These are phyloP conservation scores for Aphelenchoides avenae DNA, from an alignment of 1,140 invertebrate species.

Conservation along the genomic window DNA sequence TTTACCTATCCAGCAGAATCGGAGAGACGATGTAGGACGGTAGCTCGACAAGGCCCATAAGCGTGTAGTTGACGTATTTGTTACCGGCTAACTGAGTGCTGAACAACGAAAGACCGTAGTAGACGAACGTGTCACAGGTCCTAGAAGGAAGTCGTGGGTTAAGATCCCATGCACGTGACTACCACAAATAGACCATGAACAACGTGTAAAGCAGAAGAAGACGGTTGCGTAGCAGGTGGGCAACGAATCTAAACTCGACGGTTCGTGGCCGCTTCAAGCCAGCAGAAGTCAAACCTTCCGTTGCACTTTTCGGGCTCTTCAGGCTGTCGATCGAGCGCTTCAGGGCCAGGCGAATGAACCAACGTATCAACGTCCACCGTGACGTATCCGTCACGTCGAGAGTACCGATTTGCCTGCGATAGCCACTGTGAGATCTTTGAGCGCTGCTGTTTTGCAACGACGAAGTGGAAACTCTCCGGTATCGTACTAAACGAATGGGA, in stretches of 20 bases:
- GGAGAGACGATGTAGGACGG: conserved; percentile 51
- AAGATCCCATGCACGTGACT: not conserved
- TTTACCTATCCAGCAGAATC: conserved; percentile 36
- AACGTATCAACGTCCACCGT: not conserved
- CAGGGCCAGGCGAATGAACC: not conserved
- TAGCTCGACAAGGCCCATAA: conserved; percentile 58
- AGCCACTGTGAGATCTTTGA: conserved; percentile 20
- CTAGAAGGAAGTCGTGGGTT: conserved; percentile 11
- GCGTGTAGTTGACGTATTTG: conserved; percentile 59
- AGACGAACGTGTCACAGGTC: conserved; percentile 57
- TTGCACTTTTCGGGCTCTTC: conserved; percentile 6
- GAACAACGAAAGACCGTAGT: conserved; percentile 60
- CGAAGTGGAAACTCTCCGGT: conserved; percentile 38
- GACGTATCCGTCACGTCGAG: not conserved
- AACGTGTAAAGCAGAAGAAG: conserved; percentile 20
- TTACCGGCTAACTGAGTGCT: conserved; percentile 57
- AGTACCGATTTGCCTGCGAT: conserved; percentile 19
- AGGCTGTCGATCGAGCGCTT: not conserved
- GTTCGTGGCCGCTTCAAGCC: not conserved
- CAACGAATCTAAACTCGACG: conserved; percentile 10
- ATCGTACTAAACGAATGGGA: conserved; percentile 22
- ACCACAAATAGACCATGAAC: conserved; percentile 28
- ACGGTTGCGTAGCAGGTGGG: conserved; percentile 6
- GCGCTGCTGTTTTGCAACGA: conserved; percentile 8
- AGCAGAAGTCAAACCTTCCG: conserved; percentile 11